phyloP scores from a whole-genome alignment of 2,797 vertebrate species.

The Acropternis orthonyx region DNA sequence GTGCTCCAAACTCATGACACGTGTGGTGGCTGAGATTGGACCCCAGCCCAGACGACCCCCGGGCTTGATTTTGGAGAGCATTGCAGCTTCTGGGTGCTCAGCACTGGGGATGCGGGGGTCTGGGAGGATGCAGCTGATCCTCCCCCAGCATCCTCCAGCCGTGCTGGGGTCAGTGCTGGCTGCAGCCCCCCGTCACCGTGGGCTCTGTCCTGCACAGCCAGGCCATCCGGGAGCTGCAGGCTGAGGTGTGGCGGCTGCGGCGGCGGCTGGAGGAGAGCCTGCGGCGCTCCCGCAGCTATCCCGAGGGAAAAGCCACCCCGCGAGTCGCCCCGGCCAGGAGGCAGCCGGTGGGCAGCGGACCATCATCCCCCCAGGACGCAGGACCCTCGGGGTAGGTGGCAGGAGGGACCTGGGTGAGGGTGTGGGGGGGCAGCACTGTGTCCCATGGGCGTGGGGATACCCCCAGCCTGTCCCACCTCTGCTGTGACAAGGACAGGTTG shows the following conservation, averaged over 20 bases:
- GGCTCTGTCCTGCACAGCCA: conserved; percentile 60
- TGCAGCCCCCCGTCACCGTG: not conserved
- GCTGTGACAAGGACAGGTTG: not conserved
- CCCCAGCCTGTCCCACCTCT: not conserved
- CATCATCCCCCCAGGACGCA: not conserved
- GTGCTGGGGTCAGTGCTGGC: not conserved
- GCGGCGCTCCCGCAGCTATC: not conserved
- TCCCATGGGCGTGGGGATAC: not conserved
- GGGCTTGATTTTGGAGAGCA: not conserved
- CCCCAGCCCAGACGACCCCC: too few species aligned
- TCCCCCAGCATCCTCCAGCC: not conserved
- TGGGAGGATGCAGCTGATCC: accelerated
- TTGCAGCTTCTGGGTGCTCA: not conserved
- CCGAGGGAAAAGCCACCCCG: not conserved
- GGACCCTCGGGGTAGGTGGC: conserved; percentile 67
- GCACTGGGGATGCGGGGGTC: accelerated
- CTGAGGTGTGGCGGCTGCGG: conserved; percentile 80
- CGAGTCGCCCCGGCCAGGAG: not conserved
- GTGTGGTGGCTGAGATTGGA: not conserved
- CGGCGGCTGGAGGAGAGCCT: conserved; percentile 77
- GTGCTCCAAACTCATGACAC: not conserved
- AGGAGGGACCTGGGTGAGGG: not conserved
- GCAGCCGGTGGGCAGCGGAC: not conserved
- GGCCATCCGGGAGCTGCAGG: conserved; percentile 79
- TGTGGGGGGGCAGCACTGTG: not conserved